Conservation (phyloP, 2,797 vertebrate species). For the Melanotaenia parkinsoni region DNA sequence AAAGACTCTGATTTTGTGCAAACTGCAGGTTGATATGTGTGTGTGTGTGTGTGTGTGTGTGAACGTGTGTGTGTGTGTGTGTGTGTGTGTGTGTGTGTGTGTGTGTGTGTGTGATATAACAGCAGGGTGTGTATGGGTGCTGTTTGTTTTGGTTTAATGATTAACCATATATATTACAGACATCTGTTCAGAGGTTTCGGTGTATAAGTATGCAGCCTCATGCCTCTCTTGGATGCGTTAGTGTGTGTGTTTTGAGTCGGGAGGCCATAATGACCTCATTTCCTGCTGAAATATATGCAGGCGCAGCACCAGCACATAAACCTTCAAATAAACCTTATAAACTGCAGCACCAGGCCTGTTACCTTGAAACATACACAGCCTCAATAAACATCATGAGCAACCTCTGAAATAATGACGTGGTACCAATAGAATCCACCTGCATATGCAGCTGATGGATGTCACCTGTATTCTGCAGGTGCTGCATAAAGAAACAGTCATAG, state of each 20-base stretch:
- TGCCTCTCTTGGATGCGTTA: slow-evolving; percentile 31
- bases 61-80: too few species aligned
- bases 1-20: neutral
- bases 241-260: slow-evolving; percentile 31
- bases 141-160: slow-evolving; percentile 60
- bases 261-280: slow-evolving; percentile 65
- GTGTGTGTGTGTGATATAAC: neutral
- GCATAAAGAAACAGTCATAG: neutral
- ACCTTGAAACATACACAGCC: slow-evolving; percentile 38
- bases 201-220: slow-evolving; percentile 63
- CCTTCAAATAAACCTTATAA: slow-evolving; percentile 62
- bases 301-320: slow-evolving; percentile 60
- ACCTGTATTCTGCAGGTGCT: neutral
- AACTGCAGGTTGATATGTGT: neutral
- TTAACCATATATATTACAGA: slow-evolving; percentile 55
- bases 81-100: neutral
- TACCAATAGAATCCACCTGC: slow-evolving; percentile 1
- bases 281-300: slow-evolving; percentile 68
- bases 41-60: neutral
- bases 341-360: slow-evolving; percentile 37
- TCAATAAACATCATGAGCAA: neutral
- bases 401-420: neutral
- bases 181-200: slow-evolving; percentile 57
- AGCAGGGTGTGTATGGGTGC: neutral
- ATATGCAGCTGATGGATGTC: neutral